Evolutionary conservation across 2,113 vertebrate species (phyloP).

Genomic region (Actinemys pallida): DNA sequence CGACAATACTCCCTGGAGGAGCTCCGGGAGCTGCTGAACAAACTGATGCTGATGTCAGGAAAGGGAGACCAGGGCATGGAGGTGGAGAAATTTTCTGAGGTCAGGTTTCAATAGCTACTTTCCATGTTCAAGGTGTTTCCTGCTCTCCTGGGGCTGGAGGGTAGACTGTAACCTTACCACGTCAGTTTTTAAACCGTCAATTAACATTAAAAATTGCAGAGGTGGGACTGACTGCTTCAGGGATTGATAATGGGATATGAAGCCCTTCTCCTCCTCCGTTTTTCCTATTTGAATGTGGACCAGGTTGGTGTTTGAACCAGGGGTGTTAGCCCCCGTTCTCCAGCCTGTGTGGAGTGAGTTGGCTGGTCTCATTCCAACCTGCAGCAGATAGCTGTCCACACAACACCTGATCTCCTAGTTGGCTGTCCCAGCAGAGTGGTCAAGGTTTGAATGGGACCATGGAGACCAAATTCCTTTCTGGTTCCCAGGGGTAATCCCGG

Average conservation of each 20-base stretch:
- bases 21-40: conserved; percentile 92
- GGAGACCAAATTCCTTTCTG: neutral
- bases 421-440: neutral
- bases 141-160: neutral
- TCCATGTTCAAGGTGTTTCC: neutral
- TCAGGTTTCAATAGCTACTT: conserved; percentile 41
- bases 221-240: neutral
- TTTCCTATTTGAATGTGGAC: neutral
- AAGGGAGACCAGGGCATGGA: conserved; percentile 91
- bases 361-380: neutral
- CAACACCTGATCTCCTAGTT: neutral
- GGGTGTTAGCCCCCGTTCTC: neutral
- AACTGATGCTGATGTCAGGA: conserved; percentile 97
- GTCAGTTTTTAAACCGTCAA: neutral
- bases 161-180: neutral
- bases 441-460: neutral
- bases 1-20: conserved; percentile 88
- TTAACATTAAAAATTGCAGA: neutral
- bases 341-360: neutral
- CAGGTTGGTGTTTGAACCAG: neutral
- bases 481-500: neutral
- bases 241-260: accelerated
- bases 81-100: conserved; percentile 93
- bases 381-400: neutral
- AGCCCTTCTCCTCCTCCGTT: neutral